phyloP scores from a whole-genome alignment of 2,113 vertebrate species.

The Anthoscopus minutus region DNA sequence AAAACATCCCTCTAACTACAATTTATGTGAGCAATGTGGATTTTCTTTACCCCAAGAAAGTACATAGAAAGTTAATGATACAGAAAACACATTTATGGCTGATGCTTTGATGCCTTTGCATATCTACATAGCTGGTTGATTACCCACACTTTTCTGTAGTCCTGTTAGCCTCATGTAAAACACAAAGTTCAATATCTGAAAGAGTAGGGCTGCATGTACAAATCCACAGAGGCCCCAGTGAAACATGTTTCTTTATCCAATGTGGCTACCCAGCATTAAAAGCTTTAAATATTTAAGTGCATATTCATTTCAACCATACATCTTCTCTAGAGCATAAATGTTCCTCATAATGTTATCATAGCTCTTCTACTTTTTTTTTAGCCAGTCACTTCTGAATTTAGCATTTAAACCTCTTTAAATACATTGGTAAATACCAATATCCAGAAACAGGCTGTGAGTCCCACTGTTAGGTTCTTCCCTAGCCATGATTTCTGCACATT shows the following conservation, averaged over 20 bases:
- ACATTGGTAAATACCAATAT: neutral
- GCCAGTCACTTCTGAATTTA: neutral
- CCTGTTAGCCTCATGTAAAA: neutral
- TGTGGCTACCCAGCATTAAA: neutral
- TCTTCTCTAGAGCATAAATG: neutral
- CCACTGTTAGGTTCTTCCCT: neutral
- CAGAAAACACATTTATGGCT: neutral
- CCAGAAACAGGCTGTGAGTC: neutral
- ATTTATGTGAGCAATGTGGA: neutral
- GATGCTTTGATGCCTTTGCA: neutral
- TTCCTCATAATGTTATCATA: neutral
- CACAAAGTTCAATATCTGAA: neutral
- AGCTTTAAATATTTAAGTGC: constrained; percentile 38
- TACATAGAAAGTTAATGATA: neutral
- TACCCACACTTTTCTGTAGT: neutral
- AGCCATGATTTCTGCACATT: neutral
- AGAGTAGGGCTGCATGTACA: neutral
- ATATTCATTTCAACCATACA: neutral
- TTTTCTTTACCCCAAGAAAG: neutral
- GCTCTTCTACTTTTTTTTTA: neutral
- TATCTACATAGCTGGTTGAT: neutral
- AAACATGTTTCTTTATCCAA: neutral
- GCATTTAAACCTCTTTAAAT: neutral
- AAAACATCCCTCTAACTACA: neutral
- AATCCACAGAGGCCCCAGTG: neutral